These are phyloP conservation scores for Mirza zaza DNA, from an alignment of 2,113 vertebrate species.

Conservation along the genomic window DNA sequence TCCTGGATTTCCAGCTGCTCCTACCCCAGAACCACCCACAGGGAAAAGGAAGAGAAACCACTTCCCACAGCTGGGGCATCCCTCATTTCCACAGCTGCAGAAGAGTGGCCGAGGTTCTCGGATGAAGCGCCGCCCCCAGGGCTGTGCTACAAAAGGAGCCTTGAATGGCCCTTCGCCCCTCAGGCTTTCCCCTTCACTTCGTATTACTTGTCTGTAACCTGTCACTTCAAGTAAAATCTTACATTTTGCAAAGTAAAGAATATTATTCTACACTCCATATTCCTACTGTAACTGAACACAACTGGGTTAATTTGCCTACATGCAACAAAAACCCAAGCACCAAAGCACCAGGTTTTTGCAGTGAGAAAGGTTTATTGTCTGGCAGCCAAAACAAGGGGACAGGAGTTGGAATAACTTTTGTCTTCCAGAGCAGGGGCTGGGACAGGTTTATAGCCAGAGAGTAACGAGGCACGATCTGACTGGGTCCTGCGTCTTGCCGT, in stretches of 20 bases:
- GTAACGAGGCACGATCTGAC: too few species aligned
- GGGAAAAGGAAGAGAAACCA: not conserved
- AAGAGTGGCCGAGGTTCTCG: not conserved
- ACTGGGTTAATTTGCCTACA: too few species aligned
- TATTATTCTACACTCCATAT: not conserved
- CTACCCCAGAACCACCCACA: not conserved
- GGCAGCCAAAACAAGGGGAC: too few species aligned
- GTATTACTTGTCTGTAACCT: not conserved
- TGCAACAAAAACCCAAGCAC: too few species aligned
- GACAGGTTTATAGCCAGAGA: too few species aligned
- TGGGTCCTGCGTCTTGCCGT: too few species aligned
- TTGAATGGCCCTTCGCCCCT: accelerated
- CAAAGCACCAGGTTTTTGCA: too few species aligned
- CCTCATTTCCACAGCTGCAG: not conserved
- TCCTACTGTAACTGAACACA: not conserved
- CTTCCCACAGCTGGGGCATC: not conserved
- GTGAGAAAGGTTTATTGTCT: too few species aligned
- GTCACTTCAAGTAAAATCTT: not conserved
- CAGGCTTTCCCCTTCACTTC: not conserved
- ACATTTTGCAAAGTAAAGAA: not conserved
- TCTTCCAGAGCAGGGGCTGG: too few species aligned
- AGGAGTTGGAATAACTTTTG: too few species aligned
- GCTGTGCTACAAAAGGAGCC: too few species aligned
- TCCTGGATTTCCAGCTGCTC: not conserved
- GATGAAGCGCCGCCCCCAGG: not conserved